Evolutionary conservation across 2,888 invertebrate species (phyloP).

Genomic region (Lithophane socia): DNA sequence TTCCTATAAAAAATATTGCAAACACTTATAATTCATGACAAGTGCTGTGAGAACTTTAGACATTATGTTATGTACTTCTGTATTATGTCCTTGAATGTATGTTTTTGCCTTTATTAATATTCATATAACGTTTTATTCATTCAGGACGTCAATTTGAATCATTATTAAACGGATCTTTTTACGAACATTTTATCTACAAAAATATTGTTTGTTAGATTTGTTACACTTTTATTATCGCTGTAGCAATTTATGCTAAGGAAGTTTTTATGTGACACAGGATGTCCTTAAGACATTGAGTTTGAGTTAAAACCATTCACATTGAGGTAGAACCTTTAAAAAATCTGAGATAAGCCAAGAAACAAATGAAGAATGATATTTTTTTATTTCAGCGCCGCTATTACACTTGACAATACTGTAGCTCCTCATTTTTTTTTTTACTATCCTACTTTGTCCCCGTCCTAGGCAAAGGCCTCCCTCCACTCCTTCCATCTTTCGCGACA

Average conservation of each 20-base stretch:
- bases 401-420: no score
- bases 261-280: neutral
- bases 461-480: no score
- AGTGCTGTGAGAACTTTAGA: slow-evolving; percentile 37
- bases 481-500: no score
- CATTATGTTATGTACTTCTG: slow-evolving; percentile 41
- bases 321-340: neutral
- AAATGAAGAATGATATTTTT: neutral
- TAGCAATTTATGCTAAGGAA: neutral
- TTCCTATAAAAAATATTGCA: slow-evolving; percentile 37
- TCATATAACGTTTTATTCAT: slow-evolving; percentile 41
- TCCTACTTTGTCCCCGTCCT: no score
- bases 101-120: slow-evolving; percentile 45
- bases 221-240: neutral
- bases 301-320: no score
- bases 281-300: slow-evolving; percentile 5
- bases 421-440: no score
- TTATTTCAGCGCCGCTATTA: neutral
- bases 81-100: slow-evolving; percentile 35
- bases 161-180: slow-evolving; percentile 33
- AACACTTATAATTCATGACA: slow-evolving; percentile 50
- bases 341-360: neutral
- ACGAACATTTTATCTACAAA: neutral
- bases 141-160: slow-evolving; percentile 48
- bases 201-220: neutral